phyloP scores from a whole-genome alignment of 2,888 invertebrate genomes.

The Ceriagrion tenellum region DNA sequence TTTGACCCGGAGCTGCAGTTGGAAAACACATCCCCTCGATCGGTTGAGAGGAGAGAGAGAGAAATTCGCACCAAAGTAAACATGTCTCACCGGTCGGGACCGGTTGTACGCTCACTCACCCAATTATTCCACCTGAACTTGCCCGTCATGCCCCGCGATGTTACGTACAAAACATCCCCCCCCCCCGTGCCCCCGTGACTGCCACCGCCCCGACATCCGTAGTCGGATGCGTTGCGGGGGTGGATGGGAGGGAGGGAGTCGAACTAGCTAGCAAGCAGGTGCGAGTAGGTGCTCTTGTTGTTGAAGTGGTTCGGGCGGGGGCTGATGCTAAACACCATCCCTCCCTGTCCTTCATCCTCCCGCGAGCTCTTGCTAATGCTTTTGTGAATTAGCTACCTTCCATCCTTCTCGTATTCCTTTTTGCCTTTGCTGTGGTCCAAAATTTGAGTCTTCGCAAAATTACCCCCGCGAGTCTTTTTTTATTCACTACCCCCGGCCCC shows the following conservation, averaged over 20 bases:
- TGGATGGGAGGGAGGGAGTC: not conserved
- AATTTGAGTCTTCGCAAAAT: not conserved
- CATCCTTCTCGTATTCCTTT: not conserved
- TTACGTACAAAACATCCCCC: not conserved
- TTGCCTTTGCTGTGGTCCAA: not conserved
- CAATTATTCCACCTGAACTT: slow-evolving; percentile 41
- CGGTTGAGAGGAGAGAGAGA: not conserved
- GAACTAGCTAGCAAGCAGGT: slow-evolving; percentile 42
- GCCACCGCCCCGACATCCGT: not conserved
- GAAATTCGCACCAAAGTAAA: slow-evolving; percentile 34
- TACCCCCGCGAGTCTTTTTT: not conserved
- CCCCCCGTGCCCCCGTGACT: not conserved
- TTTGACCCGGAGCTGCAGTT: not conserved
- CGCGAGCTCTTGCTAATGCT: not conserved
- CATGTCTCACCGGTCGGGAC: slow-evolving; percentile 52
- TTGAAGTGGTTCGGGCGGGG: not conserved
- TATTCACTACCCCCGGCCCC: no score
- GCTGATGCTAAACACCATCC: not conserved
- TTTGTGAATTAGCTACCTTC: not conserved
- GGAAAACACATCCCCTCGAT: not conserved
- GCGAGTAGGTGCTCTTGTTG: slow-evolving; percentile 21
- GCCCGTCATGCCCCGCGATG: slow-evolving; percentile 40
- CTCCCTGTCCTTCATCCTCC: not conserved
- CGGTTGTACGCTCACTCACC: slow-evolving; percentile 59
- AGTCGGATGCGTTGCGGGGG: not conserved